These are phyloP conservation scores for Hippocampus kuda DNA, from an alignment of 2,797 vertebrate genomes.

Conservation along the genomic window DNA sequence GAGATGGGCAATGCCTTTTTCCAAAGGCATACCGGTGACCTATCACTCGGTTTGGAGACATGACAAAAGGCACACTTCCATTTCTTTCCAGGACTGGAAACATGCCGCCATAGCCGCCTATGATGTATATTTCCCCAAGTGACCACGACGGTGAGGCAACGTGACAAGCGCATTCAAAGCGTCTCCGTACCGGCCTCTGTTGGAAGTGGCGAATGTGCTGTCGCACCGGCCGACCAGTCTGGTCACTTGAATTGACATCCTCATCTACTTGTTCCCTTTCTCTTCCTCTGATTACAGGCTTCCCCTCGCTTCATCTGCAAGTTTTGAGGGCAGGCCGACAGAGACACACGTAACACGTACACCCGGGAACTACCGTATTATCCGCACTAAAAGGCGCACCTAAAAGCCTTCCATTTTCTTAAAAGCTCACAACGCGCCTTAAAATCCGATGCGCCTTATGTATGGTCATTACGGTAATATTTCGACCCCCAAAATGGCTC, in stretches of 20 bases:
- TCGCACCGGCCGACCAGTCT: background rate
- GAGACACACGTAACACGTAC: background rate
- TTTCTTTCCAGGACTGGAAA: slow-evolving; percentile 16
- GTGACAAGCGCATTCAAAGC: background rate
- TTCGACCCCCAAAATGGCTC: too few relatives aligned
- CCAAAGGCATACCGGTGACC: slow-evolving; percentile 13
- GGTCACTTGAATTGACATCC: slow-evolving; percentile 8
- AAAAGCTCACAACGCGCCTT: too few relatives aligned
- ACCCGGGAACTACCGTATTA: too few relatives aligned
- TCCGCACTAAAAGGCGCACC: too few relatives aligned
- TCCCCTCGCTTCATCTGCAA: slow-evolving; percentile 11
- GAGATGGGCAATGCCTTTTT: slow-evolving; percentile 1
- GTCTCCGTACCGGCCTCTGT: background rate
- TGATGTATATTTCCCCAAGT: slow-evolving; percentile 30
- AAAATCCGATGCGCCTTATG: too few relatives aligned
- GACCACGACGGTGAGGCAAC: slow-evolving; percentile 35
- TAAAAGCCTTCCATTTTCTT: too few relatives aligned
- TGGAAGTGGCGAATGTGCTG: background rate
- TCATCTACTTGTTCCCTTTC: slow-evolving; percentile 13
- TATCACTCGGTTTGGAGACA: slow-evolving; percentile 10
- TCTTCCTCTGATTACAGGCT: slow-evolving; percentile 21
- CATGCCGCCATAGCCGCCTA: slow-evolving; percentile 11
- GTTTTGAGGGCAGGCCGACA: slow-evolving; percentile 9
- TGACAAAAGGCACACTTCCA: slow-evolving; percentile 10
- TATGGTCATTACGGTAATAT: too few relatives aligned